Evolutionary conservation across 2,797 vertebrate species (phyloP).

Genomic region (Micrastur ruficollis): DNA sequence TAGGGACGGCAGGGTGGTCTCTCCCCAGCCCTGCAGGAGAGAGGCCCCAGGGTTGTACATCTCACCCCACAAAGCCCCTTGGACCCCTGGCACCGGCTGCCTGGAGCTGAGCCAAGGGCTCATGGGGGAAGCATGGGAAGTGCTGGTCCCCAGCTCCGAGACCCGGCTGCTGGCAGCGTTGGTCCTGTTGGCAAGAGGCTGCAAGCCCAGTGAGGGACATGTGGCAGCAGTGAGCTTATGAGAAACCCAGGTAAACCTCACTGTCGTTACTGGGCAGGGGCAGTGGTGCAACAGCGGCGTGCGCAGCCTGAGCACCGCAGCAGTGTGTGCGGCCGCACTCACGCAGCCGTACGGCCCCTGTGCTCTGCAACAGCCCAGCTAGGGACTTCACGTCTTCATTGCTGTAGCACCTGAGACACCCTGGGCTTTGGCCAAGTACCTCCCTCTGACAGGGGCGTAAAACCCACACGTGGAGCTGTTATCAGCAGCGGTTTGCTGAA

Average conservation of each 20-base stretch:
- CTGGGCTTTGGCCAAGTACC: not conserved
- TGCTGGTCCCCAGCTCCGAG: not conserved
- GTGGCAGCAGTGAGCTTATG: not conserved
- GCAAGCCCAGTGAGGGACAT: fast-evolving
- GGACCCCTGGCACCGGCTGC: not conserved
- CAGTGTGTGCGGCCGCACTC: not conserved
- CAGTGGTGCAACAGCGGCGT: not conserved
- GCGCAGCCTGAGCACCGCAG: not conserved
- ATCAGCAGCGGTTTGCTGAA: not conserved
- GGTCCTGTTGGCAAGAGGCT: not conserved
- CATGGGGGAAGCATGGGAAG: fast-evolving
- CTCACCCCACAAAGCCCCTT: not conserved
- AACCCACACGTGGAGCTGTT: fast-evolving
- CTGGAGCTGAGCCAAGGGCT: not conserved
- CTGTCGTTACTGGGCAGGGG: not conserved
- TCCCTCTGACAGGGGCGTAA: not conserved
- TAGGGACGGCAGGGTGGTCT: not conserved
- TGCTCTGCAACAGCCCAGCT: not conserved
- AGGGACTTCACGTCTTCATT: not conserved
- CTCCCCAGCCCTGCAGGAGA: fast-evolving
- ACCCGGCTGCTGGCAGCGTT: not conserved
- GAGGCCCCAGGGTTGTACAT: not conserved
- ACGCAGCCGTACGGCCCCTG: not conserved
- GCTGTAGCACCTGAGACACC: not conserved
- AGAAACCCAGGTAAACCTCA: not conserved